Percentiles rank a stretch among this genome's conserved stretches.
Conservation (phyloP, 2,888 invertebrate species). For the Perdita meconis region DNA sequence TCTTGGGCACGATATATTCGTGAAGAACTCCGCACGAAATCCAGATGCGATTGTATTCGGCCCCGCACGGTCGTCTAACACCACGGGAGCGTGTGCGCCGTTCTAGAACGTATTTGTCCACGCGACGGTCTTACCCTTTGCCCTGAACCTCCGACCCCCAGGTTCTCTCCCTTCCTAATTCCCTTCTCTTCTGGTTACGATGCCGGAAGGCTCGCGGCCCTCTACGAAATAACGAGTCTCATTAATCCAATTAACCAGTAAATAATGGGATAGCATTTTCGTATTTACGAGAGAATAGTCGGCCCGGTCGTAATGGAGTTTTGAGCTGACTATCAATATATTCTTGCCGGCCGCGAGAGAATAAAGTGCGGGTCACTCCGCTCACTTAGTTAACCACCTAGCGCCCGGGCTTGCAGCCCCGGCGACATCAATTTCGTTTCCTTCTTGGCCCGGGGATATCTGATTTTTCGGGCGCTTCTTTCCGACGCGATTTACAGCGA, state of each 20-base stretch:
- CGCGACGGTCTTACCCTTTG: slow-evolving; percentile 72
- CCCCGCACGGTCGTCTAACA: not conserved
- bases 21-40: slow-evolving; percentile 39
- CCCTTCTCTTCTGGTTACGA: slow-evolving; percentile 61
- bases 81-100: slow-evolving; percentile 33
- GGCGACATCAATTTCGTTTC: slow-evolving; percentile 75
- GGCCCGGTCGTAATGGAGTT: slow-evolving; percentile 83
- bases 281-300: slow-evolving; percentile 84
- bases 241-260: slow-evolving; percentile 85
- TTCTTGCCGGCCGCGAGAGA: slow-evolving; percentile 76
- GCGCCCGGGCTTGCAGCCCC: slow-evolving; percentile 59
- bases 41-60: slow-evolving; percentile 41
- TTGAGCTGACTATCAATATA: slow-evolving; percentile 85
- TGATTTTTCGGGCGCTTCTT: slow-evolving; percentile 60
- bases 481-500: slow-evolving; percentile 10
- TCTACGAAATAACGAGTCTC: slow-evolving; percentile 84
- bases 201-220: slow-evolving; percentile 67
- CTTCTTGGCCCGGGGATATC: slow-evolving; percentile 64
- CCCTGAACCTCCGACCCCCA: slow-evolving; percentile 61
- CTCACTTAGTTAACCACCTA: slow-evolving; percentile 80
- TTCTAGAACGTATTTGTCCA: slow-evolving; percentile 71
- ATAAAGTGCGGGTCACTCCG: slow-evolving; percentile 83
- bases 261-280: slow-evolving; percentile 84
- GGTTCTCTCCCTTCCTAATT: slow-evolving; percentile 58
- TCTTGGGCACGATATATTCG: slow-evolving; percentile 2